phyloP scores from a whole-genome alignment of 2,888 invertebrate genomes.

The Agonopterix arenella region DNA sequence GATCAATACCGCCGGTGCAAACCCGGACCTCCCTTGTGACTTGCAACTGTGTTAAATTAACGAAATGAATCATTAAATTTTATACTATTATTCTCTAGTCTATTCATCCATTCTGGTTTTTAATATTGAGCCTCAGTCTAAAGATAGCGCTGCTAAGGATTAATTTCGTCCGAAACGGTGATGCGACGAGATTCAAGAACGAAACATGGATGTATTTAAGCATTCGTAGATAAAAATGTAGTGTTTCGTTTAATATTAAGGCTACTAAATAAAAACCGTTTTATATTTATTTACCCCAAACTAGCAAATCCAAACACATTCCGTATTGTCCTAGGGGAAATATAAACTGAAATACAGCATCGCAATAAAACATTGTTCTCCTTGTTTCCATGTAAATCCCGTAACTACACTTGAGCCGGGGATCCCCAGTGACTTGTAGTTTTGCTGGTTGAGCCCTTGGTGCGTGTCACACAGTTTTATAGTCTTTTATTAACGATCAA shows the following conservation, averaged over 20 bases:
- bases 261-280: too few relatives aligned
- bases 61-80: not conserved
- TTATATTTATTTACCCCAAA: constrained; percentile 11
- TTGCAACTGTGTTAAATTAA: constrained; percentile 6
- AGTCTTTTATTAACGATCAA: too few relatives aligned
- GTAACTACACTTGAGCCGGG: constrained; percentile 48
- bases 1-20: constrained; percentile 46
- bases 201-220: too few relatives aligned
- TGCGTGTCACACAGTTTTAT: constrained; percentile 2
- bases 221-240: too few relatives aligned
- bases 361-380: constrained; percentile 60
- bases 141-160: too few relatives aligned
- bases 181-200: too few relatives aligned
- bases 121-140: too few relatives aligned
- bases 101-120: too few relatives aligned
- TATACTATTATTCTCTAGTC: too few relatives aligned
- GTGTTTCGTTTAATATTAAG: too few relatives aligned
- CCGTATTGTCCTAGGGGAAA: constrained; percentile 52
- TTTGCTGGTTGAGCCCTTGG: constrained; percentile 20
- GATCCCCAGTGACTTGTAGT: constrained; percentile 44
- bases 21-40: constrained; percentile 21
- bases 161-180: too few relatives aligned
- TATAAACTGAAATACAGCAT: constrained; percentile 52
- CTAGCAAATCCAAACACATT: constrained; percentile 48
- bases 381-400: constrained; percentile 60